These are phyloP conservation scores for Falco peregrinus DNA, from an alignment of 2,797 vertebrate species.

Conservation along the genomic window DNA sequence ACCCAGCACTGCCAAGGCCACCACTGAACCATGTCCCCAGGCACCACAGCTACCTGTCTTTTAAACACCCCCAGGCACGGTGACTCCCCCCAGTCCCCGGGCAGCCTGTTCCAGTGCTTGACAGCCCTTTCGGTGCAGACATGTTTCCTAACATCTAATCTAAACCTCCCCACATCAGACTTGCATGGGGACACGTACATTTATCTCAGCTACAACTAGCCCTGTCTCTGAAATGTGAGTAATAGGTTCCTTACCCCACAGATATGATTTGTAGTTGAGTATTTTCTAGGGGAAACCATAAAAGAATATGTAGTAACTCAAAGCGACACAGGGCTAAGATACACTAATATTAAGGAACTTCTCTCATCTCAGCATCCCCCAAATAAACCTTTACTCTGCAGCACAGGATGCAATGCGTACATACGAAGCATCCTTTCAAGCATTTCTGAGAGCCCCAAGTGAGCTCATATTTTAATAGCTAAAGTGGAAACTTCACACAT, in stretches of 20 bases:
- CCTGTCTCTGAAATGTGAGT: no score
- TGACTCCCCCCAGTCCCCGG: no score
- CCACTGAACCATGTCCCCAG: no score
- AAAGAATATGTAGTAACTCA: not conserved
- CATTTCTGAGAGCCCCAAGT: not conserved
- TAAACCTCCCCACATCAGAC: not conserved
- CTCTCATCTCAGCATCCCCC: not conserved
- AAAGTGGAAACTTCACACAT: not conserved
- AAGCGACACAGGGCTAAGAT: not conserved
- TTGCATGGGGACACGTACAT: fast-evolving
- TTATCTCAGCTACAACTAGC: not conserved
- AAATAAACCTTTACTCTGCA: not conserved
- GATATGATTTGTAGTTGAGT: fast-evolving
- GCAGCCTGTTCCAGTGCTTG: no score
- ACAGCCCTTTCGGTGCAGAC: no score
- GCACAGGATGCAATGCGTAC: fast-evolving
- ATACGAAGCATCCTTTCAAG: not conserved
- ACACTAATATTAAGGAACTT: not conserved
- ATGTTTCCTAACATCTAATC: no score
- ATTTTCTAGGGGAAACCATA: not conserved
- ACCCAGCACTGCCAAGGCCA: no score
- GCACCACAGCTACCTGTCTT: no score
- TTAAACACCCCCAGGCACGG: no score
- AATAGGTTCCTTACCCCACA: not conserved
- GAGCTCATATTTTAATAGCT: not conserved